A percentile compares a stretch with the other conserved stretches of the same genome.
phyloP scores from a whole-genome alignment of 2,113 vertebrate species.

The Pygoscelis adeliae region DNA sequence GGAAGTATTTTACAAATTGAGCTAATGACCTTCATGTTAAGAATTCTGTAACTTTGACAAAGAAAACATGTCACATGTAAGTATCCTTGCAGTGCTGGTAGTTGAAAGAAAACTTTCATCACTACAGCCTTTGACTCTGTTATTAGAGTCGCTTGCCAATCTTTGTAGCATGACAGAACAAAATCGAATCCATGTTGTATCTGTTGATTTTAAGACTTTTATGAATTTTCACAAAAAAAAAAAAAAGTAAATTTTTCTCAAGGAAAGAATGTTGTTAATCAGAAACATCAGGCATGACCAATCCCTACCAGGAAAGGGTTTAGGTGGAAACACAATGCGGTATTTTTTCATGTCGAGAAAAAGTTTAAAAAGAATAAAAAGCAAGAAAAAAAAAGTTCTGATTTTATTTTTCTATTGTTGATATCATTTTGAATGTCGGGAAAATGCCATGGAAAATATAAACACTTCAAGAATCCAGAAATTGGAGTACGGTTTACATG shows the following conservation, averaged over 20 bases:
- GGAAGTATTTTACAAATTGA: not conserved
- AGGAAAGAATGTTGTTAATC: slow-evolving; percentile 33
- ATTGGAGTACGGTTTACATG: not conserved
- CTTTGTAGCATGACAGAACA: not conserved
- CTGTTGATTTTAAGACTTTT: not conserved
- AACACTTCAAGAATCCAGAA: not conserved
- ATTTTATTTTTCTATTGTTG: not conserved
- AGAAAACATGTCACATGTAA: not conserved
- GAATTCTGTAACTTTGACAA: not conserved
- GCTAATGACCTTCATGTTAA: not conserved
- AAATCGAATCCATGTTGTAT: slow-evolving; percentile 20
- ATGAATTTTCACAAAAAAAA: not conserved
- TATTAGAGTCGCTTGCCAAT: not conserved
- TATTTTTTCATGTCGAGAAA: not conserved
- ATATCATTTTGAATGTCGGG: not conserved
- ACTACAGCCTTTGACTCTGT: not conserved
- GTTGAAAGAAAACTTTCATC: not conserved
- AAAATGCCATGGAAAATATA: not conserved
- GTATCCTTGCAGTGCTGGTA: not conserved
- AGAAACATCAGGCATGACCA: slow-evolving; percentile 52
- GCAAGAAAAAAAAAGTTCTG: not conserved
- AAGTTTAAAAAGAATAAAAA: not conserved
- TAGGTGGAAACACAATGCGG: not conserved
- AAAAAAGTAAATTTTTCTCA: not conserved
- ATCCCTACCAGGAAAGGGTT: slow-evolving; percentile 35